Percentiles rank a stretch among this genome's conserved stretches.
Conservation (phyloP, 2,113 vertebrate species). For the Hystrix brachyura region DNA sequence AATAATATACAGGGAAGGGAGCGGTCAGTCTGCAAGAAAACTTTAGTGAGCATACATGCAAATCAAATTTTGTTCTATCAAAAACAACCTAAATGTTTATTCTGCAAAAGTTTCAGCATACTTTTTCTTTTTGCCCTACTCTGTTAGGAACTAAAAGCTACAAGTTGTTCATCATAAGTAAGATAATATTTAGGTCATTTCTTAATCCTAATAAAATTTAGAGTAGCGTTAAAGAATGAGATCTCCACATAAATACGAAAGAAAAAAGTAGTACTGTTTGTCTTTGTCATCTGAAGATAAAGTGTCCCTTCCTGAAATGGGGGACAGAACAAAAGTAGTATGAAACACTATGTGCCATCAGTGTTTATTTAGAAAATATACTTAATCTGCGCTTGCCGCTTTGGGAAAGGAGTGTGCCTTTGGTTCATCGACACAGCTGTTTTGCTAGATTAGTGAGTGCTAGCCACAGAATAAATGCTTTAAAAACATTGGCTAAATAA, state of each 20-base stretch:
- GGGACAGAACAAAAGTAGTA: neutral
- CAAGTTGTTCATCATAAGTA: neutral
- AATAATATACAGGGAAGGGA: constrained; percentile 7
- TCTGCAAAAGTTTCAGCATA: neutral
- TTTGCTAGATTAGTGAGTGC: neutral
- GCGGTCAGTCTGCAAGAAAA: constrained; percentile 33
- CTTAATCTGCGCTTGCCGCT: neutral
- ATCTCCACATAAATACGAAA: neutral
- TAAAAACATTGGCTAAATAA: neutral
- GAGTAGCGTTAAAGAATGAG: neutral
- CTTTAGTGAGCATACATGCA: constrained; percentile 1
- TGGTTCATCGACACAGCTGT: neutral
- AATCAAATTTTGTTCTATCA: constrained; percentile 35
- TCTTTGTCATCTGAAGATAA: neutral
- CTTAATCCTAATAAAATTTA: neutral
- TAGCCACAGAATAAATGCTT: neutral
- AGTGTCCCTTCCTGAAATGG: neutral
- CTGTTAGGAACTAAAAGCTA: neutral
- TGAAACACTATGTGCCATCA: neutral
- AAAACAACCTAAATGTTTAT: neutral
- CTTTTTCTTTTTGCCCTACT: neutral
- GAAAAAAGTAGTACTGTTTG: neutral
- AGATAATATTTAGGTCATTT: neutral
- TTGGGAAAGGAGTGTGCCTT: neutral
- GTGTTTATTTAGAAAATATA: constrained; percentile 9